These are phyloP conservation scores for Caenorhabditis wallacei DNA, from an alignment of 2,888 invertebrate genomes.

Conservation along the genomic window DNA sequence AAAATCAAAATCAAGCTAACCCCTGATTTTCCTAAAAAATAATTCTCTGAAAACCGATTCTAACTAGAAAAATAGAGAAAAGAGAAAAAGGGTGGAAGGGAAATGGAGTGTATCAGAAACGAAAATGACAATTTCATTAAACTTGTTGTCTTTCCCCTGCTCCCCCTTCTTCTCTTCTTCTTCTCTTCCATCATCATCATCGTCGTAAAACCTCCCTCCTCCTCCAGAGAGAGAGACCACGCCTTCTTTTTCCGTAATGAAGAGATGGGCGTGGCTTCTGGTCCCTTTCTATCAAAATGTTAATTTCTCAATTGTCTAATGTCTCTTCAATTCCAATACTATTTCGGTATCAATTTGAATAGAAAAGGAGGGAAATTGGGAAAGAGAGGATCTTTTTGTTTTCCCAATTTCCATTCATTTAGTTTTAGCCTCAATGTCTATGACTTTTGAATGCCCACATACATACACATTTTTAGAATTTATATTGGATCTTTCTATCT, in stretches of 20 bases:
- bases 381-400: conserved; percentile 24
- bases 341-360: conserved; percentile 42
- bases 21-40: too few species aligned
- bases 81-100: not conserved
- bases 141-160: conserved; percentile 52
- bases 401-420: conserved; percentile 50
- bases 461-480: too few species aligned
- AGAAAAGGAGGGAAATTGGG: not conserved
- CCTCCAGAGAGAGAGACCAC: too few species aligned
- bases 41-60: not conserved
- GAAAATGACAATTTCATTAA: conserved; percentile 69
- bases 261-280: conserved; percentile 18
- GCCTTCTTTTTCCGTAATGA: conserved; percentile 43
- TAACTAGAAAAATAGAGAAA: too few species aligned
- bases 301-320: conserved; percentile 39
- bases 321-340: conserved; percentile 6
- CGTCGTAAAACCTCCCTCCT: too few species aligned
- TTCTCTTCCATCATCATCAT: conserved; percentile 28
- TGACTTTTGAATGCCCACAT: conserved; percentile 18
- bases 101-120: conserved; percentile 46
- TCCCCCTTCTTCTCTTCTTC: not conserved
- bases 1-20: too few species aligned
- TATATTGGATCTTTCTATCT: too few species aligned
- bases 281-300: conserved; percentile 59
- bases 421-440: conserved; percentile 41